Conservation (phyloP, 2,888 invertebrate genomes). For the Ceramica pisi region DNA sequence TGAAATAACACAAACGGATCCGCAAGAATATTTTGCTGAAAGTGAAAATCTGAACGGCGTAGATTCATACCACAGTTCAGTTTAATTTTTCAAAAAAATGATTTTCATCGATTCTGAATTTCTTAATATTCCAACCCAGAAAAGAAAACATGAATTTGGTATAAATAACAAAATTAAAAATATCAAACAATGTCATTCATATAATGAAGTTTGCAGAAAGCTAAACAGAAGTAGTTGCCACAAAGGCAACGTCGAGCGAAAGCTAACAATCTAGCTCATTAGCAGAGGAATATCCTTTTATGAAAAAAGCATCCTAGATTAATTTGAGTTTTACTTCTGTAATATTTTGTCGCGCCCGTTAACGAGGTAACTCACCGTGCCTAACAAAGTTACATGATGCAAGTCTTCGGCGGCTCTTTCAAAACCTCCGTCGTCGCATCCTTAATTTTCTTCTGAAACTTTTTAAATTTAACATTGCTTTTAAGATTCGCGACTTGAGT, state of each 20-base stretch:
- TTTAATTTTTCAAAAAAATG: neutral
- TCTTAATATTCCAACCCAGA: neutral
- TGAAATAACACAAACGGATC: neutral
- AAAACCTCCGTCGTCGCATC: conserved; percentile 73
- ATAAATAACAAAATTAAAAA: conserved; percentile 11
- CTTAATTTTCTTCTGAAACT: conserved; percentile 88
- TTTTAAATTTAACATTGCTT: conserved; percentile 85
- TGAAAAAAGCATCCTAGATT: conserved; percentile 79
- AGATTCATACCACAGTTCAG: neutral
- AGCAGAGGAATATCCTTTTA: conserved; percentile 79
- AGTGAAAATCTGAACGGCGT: neutral
- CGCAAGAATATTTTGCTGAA: neutral
- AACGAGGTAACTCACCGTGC: conserved; percentile 85
- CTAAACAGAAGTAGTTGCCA: conserved; percentile 77
- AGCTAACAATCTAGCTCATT: conserved; percentile 85
- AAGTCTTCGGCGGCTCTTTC: conserved; percentile 78
- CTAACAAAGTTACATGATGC: conserved; percentile 86
- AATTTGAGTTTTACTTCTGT: conserved; percentile 82
- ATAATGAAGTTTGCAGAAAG: conserved; percentile 74
- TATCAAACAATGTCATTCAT: conserved; percentile 61
- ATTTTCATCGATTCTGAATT: neutral
- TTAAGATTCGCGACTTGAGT: conserved; percentile 77
- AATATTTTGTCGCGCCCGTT: conserved; percentile 81
- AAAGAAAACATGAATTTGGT: neutral
- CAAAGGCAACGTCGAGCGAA: conserved; percentile 73